phyloP scores from a whole-genome alignment of 2,113 vertebrate species.

The Mustela nigripes region DNA sequence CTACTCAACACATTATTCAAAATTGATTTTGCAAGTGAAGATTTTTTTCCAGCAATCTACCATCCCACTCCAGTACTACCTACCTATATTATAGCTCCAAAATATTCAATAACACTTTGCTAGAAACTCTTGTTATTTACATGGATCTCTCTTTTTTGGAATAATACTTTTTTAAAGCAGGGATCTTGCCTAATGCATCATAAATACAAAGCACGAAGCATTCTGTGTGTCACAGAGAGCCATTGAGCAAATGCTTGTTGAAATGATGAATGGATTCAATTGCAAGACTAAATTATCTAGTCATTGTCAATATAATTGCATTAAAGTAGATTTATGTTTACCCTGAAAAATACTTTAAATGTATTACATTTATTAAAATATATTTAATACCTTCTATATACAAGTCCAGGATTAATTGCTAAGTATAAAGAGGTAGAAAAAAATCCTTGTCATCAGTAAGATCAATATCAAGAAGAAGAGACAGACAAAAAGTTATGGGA shows the following conservation, averaged over 20 bases:
- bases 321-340: conserved; percentile 5
- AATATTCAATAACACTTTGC: background rate
- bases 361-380: background rate
- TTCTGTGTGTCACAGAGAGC: background rate
- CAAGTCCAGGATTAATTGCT: background rate
- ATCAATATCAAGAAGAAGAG: background rate
- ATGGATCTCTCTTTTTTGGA: background rate
- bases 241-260: background rate
- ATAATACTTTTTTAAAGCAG: background rate
- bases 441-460: background rate
- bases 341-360: conserved; percentile 23
- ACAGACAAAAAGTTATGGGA: background rate
- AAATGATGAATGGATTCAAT: background rate
- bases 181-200: background rate
- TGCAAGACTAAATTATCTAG: background rate
- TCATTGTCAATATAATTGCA: background rate
- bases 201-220: background rate
- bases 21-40: background rate
- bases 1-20: background rate
- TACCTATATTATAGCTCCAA: background rate
- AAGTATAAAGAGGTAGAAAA: background rate
- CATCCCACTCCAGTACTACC: background rate
- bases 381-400: background rate
- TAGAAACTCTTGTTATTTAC: background rate
- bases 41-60: background rate